phyloP scores from a whole-genome alignment of 2,888 invertebrate genomes.

The Megamerina dolium region DNA sequence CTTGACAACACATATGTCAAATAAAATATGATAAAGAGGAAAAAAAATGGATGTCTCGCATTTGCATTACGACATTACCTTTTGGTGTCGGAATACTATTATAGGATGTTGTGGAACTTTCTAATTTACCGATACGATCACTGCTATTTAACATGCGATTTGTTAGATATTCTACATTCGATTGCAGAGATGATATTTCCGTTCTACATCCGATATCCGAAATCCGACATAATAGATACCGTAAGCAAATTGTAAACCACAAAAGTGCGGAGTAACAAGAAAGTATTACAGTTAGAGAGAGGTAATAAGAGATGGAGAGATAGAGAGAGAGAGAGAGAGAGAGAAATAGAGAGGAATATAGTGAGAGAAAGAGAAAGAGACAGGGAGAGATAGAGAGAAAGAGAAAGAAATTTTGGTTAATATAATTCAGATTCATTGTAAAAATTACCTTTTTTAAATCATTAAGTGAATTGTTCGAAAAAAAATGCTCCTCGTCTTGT shows the following conservation, averaged over 20 bases:
- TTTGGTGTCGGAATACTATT: constrained; percentile 42
- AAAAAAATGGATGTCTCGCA: no score
- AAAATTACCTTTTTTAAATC: constrained; percentile 27
- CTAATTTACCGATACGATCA: constrained; percentile 47
- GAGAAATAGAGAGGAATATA: constrained; percentile 13
- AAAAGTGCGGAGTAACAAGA: no score
- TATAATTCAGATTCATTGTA: constrained; percentile 20
- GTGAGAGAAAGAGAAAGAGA: no score
- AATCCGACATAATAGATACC: no score
- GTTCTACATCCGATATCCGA: no score
- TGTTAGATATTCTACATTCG: constrained; percentile 50
- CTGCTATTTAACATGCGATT: constrained; percentile 47
- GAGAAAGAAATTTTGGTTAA: constrained; percentile 24
- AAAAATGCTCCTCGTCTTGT: constrained; percentile 34
- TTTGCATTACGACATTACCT: constrained; percentile 37
- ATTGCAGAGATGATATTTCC: constrained; percentile 49
- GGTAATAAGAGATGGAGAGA: constrained; percentile 13
- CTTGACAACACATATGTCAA: no score
- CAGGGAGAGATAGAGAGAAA: constrained; percentile 18
- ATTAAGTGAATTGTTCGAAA: constrained; percentile 20
- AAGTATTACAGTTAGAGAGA: constrained; percentile 15
- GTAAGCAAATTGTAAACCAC: no score
- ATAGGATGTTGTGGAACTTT: constrained; percentile 39
- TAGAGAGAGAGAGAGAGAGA: constrained; percentile 11
- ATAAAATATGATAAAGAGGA: no score